Evolutionary conservation across 2,113 vertebrate species (phyloP).

Genomic region (Xiphorhynchus elegans): DNA sequence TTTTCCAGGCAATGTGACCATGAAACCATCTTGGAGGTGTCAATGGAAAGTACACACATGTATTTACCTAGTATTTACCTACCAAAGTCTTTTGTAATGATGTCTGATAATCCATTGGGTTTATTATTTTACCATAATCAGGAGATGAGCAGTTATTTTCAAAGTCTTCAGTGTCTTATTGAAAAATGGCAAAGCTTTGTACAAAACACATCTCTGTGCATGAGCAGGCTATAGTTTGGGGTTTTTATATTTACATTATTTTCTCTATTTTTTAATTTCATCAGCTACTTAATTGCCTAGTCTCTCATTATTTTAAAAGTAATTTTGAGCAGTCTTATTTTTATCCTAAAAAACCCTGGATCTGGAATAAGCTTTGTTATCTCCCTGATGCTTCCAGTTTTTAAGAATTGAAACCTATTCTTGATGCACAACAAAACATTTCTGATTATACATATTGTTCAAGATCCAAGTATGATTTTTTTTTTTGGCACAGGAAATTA

Average conservation of each 20-base stretch:
- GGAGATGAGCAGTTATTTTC: neutral
- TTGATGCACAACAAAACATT: neutral
- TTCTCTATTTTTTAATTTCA: neutral
- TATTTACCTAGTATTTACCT: neutral
- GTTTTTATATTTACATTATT: neutral
- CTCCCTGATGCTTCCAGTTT: neutral
- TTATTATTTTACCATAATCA: neutral
- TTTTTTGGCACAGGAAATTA: neutral
- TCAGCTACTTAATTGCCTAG: neutral
- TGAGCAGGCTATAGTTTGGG: fast-evolving
- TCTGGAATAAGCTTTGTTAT: neutral
- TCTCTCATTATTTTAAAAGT: neutral
- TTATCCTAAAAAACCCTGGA: neutral
- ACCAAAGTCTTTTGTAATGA: neutral
- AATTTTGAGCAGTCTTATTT: neutral
- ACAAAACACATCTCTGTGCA: neutral
- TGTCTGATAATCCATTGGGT: neutral
- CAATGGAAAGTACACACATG: too few relatives aligned
- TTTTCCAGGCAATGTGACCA: neutral
- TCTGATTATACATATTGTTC: neutral
- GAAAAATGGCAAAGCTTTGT: neutral
- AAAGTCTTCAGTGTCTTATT: neutral
- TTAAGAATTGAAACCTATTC: neutral
- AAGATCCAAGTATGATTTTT: neutral
- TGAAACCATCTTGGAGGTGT: neutral